Evolutionary conservation across 2,888 invertebrate species (phyloP).

Genomic region (Sarcophaga subvicina): DNA sequence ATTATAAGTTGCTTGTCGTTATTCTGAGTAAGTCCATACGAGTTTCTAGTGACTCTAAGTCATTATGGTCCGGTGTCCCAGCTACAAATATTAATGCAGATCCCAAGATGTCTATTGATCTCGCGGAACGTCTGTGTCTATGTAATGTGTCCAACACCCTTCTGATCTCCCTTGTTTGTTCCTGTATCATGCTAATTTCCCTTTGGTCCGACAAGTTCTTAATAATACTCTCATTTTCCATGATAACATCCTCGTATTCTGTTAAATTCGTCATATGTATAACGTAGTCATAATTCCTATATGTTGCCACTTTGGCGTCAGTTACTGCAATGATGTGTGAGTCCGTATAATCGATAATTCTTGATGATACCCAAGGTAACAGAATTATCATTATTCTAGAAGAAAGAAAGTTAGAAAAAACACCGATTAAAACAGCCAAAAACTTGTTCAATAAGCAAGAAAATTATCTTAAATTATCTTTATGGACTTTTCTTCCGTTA

Average conservation of each 20-base stretch:
- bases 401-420: not conserved
- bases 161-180: slow-evolving; percentile 28
- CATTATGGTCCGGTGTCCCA: no score
- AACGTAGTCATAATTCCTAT: slow-evolving; percentile 22
- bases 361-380: slow-evolving; percentile 21
- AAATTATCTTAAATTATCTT: slow-evolving; percentile 26
- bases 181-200: slow-evolving; percentile 15
- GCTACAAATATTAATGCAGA: no score
- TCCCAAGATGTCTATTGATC: no score
- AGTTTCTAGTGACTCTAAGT: not conserved
- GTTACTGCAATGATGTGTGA: slow-evolving; percentile 44
- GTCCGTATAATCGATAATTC: slow-evolving; percentile 27
- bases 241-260: slow-evolving; percentile 11
- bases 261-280: slow-evolving; percentile 31
- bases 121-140: not conserved
- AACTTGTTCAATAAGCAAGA: not conserved
- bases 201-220: not conserved
- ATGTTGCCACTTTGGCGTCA: slow-evolving; percentile 31
- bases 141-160: not conserved
- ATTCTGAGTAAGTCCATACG: slow-evolving; percentile 3
- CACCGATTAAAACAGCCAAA: not conserved
- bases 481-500: slow-evolving; percentile 27
- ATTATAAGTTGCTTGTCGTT: slow-evolving; percentile 5
- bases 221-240: slow-evolving; percentile 11
- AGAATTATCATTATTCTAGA: slow-evolving; percentile 4